These are phyloP conservation scores for Pyrgilauda ruficollis DNA, from an alignment of 2,113 vertebrate genomes.

Conservation along the genomic window DNA sequence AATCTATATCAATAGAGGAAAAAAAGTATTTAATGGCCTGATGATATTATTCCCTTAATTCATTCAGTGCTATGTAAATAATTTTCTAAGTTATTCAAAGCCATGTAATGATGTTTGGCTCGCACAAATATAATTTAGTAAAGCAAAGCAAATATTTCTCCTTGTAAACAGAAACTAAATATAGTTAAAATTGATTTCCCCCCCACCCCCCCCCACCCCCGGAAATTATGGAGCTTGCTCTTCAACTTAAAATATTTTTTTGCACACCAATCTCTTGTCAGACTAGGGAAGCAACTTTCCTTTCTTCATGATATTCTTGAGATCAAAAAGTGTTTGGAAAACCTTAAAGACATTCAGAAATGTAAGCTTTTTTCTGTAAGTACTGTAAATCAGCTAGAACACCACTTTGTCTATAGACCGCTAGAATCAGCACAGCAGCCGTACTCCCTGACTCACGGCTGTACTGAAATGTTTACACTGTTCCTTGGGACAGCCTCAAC, in stretches of 20 bases:
- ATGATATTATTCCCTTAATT: not conserved
- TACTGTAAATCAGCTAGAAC: not conserved
- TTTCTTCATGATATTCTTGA: not conserved
- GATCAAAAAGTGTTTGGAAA: not conserved
- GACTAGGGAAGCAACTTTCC: not conserved
- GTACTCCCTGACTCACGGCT: not conserved
- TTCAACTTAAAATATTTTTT: not conserved
- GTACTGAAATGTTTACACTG: not conserved
- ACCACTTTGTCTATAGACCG: not conserved
- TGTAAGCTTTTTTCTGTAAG: not conserved
- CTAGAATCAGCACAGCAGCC: not conserved
- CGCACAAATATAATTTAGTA: conserved; percentile 11
- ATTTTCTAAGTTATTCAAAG: conserved; percentile 13
- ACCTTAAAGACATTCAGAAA: not conserved
- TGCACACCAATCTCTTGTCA: not conserved
- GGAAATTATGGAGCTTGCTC: not conserved
- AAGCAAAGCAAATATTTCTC: conserved; percentile 10
- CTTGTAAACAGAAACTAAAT: conserved; percentile 20
- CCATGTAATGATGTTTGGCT: not conserved
- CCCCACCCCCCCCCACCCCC: no score
- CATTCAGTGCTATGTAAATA: not conserved
- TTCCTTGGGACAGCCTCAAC: not conserved
- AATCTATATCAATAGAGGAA: not conserved
- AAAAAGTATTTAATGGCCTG: not conserved
- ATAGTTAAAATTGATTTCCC: not conserved